Percentiles rank a stretch among this genome's conserved stretches.
Conservation (phyloP, 2,888 invertebrate species). For the Hesperia comma region DNA sequence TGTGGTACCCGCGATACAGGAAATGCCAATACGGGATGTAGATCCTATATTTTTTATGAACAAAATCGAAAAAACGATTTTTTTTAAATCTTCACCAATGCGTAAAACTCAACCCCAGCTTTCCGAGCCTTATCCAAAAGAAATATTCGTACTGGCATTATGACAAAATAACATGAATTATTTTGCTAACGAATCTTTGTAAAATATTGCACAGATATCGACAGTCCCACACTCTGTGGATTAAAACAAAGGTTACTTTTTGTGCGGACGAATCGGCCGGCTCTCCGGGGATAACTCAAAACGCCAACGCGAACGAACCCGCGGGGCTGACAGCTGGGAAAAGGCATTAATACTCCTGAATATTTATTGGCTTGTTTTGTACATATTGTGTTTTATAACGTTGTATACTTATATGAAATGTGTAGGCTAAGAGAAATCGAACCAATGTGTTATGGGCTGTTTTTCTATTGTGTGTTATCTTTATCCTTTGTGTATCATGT, state of each 20-base stretch:
- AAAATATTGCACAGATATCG: constrained; percentile 31
- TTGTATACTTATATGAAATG: background rate
- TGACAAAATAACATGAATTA: background rate
- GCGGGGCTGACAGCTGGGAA: constrained; percentile 22
- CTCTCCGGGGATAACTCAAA: constrained; percentile 18
- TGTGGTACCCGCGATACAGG: no score
- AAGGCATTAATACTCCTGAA: constrained; percentile 17
- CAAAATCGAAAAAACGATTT: no score
- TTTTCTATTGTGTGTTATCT: background rate
- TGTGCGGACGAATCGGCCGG: constrained; percentile 14
- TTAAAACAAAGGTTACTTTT: constrained; percentile 26
- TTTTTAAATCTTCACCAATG: no score
- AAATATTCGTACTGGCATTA: background rate
- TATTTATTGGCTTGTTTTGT: constrained; percentile 16
- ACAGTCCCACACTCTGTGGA: constrained; percentile 14
- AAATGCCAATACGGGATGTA: no score
- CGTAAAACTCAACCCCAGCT: no score
- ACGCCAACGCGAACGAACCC: constrained; percentile 19
- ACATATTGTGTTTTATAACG: background rate
- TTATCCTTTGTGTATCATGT: background rate
- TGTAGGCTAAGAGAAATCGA: background rate
- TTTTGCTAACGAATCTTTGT: constrained; percentile 25
- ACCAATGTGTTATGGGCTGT: background rate
- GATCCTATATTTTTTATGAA: no score
- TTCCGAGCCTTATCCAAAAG: no score